Percentiles rank a stretch among this genome's conserved stretches.
phyloP scores from a whole-genome alignment of 2,113 vertebrate species.

The Microtus oregoni region DNA sequence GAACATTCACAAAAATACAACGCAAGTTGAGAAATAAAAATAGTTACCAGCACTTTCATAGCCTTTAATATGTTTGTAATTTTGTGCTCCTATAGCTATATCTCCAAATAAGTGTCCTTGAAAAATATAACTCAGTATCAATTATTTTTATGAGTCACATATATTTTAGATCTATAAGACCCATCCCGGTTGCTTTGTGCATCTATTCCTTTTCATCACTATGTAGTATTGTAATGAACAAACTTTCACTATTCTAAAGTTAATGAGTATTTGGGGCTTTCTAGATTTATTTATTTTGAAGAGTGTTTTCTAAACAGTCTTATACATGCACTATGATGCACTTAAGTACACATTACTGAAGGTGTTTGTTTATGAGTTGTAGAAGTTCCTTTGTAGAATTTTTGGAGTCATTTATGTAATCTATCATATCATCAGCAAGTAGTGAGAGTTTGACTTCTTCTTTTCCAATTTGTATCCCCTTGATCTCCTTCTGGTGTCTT shows the following conservation, averaged over 20 bases:
- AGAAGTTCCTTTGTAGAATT: too few relatives aligned
- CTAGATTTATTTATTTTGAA: constrained; percentile 53
- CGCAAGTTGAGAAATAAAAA: constrained; percentile 27
- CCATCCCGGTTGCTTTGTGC: constrained; percentile 33
- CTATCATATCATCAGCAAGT: too few relatives aligned
- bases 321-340: not conserved
- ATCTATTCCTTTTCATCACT: constrained; percentile 26
- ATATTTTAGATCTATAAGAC: not conserved
- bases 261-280: constrained; percentile 40
- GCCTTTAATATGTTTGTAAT: constrained; percentile 29
- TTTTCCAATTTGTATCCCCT: too few relatives aligned
- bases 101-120: not conserved
- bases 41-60: not conserved
- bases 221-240: constrained; percentile 26
- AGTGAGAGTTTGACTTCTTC: too few relatives aligned
- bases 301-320: constrained; percentile 24
- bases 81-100: constrained; percentile 1
- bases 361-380: too few relatives aligned
- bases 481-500: too few relatives aligned
- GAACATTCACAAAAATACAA: constrained; percentile 8
- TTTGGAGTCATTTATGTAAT: too few relatives aligned
- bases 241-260: constrained; percentile 19
- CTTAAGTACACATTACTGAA: not conserved
- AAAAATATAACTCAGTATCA: constrained; percentile 28
- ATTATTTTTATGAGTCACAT: constrained; percentile 45